Evolutionary conservation across 1,140 invertebrate species (phyloP), one percentile per base, ranked within the genome.

Genomic region (Danaus melanippus): DNA sequence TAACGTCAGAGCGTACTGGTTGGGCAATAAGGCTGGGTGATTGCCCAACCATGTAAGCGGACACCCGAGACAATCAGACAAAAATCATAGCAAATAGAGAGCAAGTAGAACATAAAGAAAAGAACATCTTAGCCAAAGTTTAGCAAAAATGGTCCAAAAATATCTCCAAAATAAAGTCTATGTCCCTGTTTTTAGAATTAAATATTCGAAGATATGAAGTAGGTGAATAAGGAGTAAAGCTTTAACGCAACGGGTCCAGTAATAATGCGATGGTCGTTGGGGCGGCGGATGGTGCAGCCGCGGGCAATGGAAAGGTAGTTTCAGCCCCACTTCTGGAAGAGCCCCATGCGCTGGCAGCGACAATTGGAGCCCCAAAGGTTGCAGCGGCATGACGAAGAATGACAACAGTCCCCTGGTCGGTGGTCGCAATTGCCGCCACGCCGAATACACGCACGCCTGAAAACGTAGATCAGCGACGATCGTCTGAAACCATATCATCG

Each of bases 351-450:
- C 82, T 96, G 94, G 84, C 95, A 97, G 65, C 93, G 90, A 83
- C 95, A 97, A 87, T 96, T 97, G 67, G 93, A 92, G 15, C 95
- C 95, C 95, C 95, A 97, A 6, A 96, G 89, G 84, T 96, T 96
- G 89, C 95, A 96, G 42, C 95, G 90, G 87, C 95, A 97, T 15
- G 94, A 92, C 58, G 93, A 93, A 67, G 92, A 94, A 85, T 92
- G 92, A 88, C 95, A 96, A 88, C 95, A 96, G 80, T 95, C 94
- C 48, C 93, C 92, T 0, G 93, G 93, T 46, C 94, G 89, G 78
- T 95, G 92, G 84, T 96, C 95, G 83, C 95, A 97, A 79, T 92
- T 93, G 44, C 92, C 92, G 1, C 92, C 92, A 46, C 94, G 91
- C 64, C 91, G 90, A 58, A 96, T 90, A 88, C 95, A 96, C 66